These are phyloP conservation scores for Canis aureus DNA, from an alignment of 2,113 vertebrate genomes.

Conservation along the genomic window DNA sequence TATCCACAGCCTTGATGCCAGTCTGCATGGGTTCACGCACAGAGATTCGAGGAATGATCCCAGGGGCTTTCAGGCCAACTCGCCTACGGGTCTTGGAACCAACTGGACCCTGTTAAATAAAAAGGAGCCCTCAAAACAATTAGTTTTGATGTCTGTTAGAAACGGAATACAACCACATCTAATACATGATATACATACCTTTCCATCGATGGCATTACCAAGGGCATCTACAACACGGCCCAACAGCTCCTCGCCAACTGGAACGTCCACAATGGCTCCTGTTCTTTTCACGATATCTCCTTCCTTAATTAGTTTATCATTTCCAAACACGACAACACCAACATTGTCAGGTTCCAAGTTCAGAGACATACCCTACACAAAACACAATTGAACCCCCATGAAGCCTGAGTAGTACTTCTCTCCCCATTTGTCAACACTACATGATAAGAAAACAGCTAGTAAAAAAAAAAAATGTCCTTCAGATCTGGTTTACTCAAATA, in stretches of 20 bases:
- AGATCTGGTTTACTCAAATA: not conserved
- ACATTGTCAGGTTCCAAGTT: slow-evolving; percentile 99
- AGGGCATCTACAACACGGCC: slow-evolving; percentile 98
- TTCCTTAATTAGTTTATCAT: slow-evolving; percentile 99
- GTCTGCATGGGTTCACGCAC: slow-evolving; percentile 99
- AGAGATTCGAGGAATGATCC: slow-evolving; percentile 99
- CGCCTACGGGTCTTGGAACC: slow-evolving; percentile 92
- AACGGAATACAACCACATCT: not conserved
- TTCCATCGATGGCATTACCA: slow-evolving; percentile 98
- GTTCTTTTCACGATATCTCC: slow-evolving; percentile 99
- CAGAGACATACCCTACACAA: slow-evolving; percentile 96
- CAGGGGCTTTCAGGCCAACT: slow-evolving; percentile 98
- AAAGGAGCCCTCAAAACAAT: not conserved
- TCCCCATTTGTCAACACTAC: not conserved
- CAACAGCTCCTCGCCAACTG: slow-evolving; percentile 95
- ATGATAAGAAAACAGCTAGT: not conserved
- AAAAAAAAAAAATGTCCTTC: not conserved
- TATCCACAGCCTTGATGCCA: slow-evolving; percentile 99
- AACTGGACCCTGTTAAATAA: slow-evolving; percentile 91
- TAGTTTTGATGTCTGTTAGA: not conserved
- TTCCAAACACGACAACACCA: slow-evolving; percentile 99
- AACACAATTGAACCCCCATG: not conserved
- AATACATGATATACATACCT: slow-evolving; percentile 86
- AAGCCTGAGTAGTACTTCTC: not conserved
- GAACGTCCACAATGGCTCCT: slow-evolving; percentile 98